Evolutionary conservation across 2,888 invertebrate species (phyloP), one percentile per base, ranked within the genome.

Genomic region (Marronus borbonicus): DNA sequence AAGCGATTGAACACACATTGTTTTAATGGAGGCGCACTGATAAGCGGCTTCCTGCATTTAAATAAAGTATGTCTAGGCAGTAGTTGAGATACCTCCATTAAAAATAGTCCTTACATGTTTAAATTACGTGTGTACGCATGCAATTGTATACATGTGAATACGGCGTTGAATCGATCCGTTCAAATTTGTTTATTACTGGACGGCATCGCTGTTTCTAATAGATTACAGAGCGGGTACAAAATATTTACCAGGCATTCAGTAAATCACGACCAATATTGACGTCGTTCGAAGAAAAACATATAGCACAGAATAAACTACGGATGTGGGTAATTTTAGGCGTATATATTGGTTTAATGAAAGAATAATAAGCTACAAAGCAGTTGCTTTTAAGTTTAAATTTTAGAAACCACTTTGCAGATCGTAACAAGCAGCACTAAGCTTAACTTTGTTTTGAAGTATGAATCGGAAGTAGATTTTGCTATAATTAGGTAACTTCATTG

Each of bases 1-100:
- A 72, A 44, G 60, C 20, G 72, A 72, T 72, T 72, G 72, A 72
- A 36, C 60, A 39, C 58, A 72, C 72, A 58, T 68, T 72, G 72
- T 72, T 72, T 72, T 60, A 72, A 72, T 72, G 55, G 58, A 70
- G 65, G 65, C 55, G 55, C 60, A 24, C 60, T 72, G 72, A 72
- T 72, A 72, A 72, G 72, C 58, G 52, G 60, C 72, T 58, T 72
- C 72, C 72, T 72, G 72, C 24, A 72, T 72, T 72, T 58, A 72
- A 72, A 68, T 68, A 68, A 68, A 49, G 49, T 44, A 14, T 49
- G 49, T 68, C 49, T 65, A 65, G 10, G 60, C 20, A 60, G 60
- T 24, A 17, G 20, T 60, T 60, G 52, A 52, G 52, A 52, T 17
- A 17, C 52, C n/a, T 52, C 52, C 52, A 17, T 52, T 52, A 52